Conservation (phyloP, 2,113 vertebrate genomes). For the Cryptotis parvus region DNA sequence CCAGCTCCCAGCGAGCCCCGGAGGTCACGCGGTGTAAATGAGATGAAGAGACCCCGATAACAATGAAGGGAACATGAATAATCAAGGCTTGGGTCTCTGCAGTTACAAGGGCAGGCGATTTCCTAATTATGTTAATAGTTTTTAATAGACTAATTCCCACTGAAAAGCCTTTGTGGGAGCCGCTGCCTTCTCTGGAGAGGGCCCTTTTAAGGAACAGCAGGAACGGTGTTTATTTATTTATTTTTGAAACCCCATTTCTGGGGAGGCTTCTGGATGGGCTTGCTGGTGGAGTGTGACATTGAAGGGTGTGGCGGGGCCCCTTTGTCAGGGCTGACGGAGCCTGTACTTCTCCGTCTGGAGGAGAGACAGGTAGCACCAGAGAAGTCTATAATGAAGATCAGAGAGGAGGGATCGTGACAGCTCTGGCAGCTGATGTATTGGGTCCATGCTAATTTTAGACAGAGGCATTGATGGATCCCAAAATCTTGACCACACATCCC, state of each 20-base stretch:
- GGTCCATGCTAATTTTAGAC: constrained; percentile 96
- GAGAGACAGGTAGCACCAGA: constrained; percentile 87
- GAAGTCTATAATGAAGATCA: constrained; percentile 93
- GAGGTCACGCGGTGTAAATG: constrained; percentile 93
- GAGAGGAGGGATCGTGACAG: constrained; percentile 93
- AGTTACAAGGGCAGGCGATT: constrained; percentile 91
- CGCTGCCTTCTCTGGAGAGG: constrained; percentile 85
- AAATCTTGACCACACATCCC: constrained; percentile 99
- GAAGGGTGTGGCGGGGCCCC: constrained; percentile 90
- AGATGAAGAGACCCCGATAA: constrained; percentile 91
- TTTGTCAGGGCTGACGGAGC: constrained; percentile 84
- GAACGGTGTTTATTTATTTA: constrained; percentile 88
- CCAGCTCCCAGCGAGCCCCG: constrained; percentile 89
- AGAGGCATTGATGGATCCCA: constrained; percentile 97
- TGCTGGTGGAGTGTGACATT: constrained; percentile 89
- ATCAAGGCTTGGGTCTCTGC: constrained; percentile 92
- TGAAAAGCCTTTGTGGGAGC: constrained; percentile 87
- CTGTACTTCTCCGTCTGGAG: constrained; percentile 83
- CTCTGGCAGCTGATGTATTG: constrained; percentile 97
- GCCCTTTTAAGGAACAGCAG: constrained; percentile 81
- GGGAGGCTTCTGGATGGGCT: constrained; percentile 83
- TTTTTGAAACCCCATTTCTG: constrained; percentile 78
- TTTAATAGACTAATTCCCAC: constrained; percentile 94
- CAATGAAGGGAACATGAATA: constrained; percentile 92
- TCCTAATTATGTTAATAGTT: constrained; percentile 98